phyloP scores from a whole-genome alignment of 2,797 vertebrate genomes.

The Pelochelys cantorii region DNA sequence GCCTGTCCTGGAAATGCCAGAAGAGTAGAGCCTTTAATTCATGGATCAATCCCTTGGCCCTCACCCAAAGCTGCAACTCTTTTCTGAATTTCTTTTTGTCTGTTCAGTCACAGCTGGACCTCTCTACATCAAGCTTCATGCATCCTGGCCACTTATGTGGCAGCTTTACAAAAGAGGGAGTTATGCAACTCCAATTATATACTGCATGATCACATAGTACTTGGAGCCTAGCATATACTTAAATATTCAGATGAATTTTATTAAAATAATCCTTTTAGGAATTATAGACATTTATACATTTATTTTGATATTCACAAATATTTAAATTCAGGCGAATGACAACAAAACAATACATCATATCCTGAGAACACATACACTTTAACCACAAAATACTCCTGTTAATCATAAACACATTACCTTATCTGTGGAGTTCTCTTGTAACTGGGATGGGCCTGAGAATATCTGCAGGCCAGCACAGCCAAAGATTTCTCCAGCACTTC shows the following conservation, averaged over 20 bases:
- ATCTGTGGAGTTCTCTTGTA: constrained; percentile 92
- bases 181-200: neutral
- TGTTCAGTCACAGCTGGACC: accelerated
- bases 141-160: neutral
- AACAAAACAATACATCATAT: neutral
- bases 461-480: constrained; percentile 89
- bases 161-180: neutral
- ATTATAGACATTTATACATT: neutral
- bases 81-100: neutral
- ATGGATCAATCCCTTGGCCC: neutral
- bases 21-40: neutral
- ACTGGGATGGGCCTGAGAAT: constrained; percentile 87
- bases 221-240: neutral
- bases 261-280: neutral
- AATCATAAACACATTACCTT: constrained; percentile 84
- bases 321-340: neutral
- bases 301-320: accelerated
- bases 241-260: neutral
- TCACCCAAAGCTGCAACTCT: neutral
- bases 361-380: neutral
- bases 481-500: constrained; percentile 90
- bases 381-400: neutral
- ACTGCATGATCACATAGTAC: accelerated
- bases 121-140: neutral
- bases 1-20: neutral